These are phyloP conservation scores for Pangasius macronema DNA, from an alignment of 2,797 vertebrate genomes.

Conservation along the genomic window DNA sequence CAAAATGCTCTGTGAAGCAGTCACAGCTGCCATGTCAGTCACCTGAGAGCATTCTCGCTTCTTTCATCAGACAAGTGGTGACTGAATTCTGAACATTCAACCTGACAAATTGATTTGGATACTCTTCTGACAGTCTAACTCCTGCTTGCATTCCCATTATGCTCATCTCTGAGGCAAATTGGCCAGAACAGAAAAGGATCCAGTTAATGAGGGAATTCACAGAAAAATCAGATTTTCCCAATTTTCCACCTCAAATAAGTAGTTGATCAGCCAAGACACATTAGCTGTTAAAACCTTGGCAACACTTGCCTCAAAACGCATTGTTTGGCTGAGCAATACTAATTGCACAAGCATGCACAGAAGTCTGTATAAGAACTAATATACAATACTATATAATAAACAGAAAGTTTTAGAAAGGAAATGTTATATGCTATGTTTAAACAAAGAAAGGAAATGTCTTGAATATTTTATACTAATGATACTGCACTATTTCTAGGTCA, in stretches of 20 bases:
- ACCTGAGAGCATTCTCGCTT: constrained; percentile 64
- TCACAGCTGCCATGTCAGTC: constrained; percentile 76
- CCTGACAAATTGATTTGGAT: constrained; percentile 78
- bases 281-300: neutral
- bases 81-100: constrained; percentile 68
- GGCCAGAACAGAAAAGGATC: constrained; percentile 40
- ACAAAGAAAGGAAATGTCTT: neutral
- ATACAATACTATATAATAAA: neutral
- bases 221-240: neutral
- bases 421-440: neutral
- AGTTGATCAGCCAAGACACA: constrained; percentile 4
- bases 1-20: constrained; percentile 68
- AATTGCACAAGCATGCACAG: neutral
- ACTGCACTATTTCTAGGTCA: neutral
- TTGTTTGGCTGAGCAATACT: neutral
- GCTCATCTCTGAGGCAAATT: constrained; percentile 53
- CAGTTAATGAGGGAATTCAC: neutral
- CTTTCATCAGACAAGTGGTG: constrained; percentile 69
- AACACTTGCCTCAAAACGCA: neutral
- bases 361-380: neutral
- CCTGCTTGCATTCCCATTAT: constrained; percentile 53
- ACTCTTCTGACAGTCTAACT: constrained; percentile 66
- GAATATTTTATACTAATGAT: neutral
- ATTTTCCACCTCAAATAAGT: neutral
- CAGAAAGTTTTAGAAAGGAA: neutral